Evolutionary conservation across 2,888 invertebrate species (phyloP), one percentile per base, ranked within the genome.

Genomic region (Caenorhabditis afra): DNA sequence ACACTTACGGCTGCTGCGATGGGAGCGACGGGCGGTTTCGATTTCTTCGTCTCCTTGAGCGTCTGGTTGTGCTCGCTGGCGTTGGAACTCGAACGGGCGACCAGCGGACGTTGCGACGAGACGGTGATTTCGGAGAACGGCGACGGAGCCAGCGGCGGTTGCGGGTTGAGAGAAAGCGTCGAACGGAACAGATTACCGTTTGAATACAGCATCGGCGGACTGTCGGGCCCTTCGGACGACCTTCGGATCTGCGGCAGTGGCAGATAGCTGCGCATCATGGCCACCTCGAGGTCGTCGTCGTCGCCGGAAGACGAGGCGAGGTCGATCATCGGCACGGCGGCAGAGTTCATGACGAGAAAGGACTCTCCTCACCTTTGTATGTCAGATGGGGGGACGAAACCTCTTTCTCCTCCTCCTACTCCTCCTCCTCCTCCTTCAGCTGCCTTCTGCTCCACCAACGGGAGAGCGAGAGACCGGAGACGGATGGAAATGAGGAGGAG

Each of bases 1-100:
- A n/a, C 11, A 78, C 78, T 78, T 22, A 78, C 78, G n/a, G n/a
- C n/a, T 49, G 71, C 71, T 4, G 78, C 78, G 67, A 78, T 67
- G 41, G 71, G 71, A 0, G 71, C 62, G 3, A 78, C 78, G 3
- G 78, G 29, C 29, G 29, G 78, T 44, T 78, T 78, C 62, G 37
- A 8, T 29, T 71, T 78, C n/a, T 55, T 70, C 35, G 45, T 55
- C n/a, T 65, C 75, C 35, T 75, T 75, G 29, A 61, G 0, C 44
- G 39, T 12, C 1, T 35, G n/a, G 8, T 39, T 55, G 18, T 58
- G 70, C 35, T 61, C 66, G 39, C 57, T 67, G 18, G 62, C 50
- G 49, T 47, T 55, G 2, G 59, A 67, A 12, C 53, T 47, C 10
- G 76, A 29, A 4, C 68, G 47, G 1, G 47, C 29, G 5, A 73